Evolutionary conservation across 2,797 vertebrate genomes (phyloP).

Genomic region (Bradypodion pumilum): DNA sequence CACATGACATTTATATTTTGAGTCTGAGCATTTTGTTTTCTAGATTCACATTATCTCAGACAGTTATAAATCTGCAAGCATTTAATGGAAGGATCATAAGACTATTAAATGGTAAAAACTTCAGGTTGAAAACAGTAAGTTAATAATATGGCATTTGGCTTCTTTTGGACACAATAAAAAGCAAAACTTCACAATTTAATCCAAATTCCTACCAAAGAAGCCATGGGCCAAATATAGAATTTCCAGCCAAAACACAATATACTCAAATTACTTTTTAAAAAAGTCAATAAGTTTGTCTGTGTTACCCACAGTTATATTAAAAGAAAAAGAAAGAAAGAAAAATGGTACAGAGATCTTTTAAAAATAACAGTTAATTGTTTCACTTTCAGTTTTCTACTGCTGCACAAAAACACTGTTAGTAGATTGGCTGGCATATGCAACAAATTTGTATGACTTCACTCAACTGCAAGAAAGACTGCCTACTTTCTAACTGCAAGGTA

Average conservation of each 20-base stretch:
- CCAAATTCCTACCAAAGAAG: background rate
- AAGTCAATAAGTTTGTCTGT: background rate
- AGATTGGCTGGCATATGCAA: background rate
- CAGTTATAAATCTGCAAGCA: background rate
- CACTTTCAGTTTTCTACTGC: background rate
- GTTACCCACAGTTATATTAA: background rate
- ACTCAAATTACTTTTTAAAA: background rate
- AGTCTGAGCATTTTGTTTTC: background rate
- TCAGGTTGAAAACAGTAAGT: background rate
- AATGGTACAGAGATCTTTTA: background rate
- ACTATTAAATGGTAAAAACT: background rate
- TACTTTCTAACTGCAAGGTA: background rate
- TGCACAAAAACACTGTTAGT: background rate
- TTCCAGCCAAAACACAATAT: background rate
- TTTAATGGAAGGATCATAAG: background rate
- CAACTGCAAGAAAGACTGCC: background rate
- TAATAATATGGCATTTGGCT: background rate
- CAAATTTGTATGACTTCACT: background rate
- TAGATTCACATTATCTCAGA: background rate
- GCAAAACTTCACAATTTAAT: background rate
- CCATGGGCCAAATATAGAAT: background rate
- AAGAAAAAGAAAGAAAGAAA: background rate
- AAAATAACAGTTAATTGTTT: background rate
- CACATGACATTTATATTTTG: background rate
- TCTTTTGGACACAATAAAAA: background rate